phyloP scores from a whole-genome alignment of 1,140 invertebrate genomes.

The Drosophila funebris region DNA sequence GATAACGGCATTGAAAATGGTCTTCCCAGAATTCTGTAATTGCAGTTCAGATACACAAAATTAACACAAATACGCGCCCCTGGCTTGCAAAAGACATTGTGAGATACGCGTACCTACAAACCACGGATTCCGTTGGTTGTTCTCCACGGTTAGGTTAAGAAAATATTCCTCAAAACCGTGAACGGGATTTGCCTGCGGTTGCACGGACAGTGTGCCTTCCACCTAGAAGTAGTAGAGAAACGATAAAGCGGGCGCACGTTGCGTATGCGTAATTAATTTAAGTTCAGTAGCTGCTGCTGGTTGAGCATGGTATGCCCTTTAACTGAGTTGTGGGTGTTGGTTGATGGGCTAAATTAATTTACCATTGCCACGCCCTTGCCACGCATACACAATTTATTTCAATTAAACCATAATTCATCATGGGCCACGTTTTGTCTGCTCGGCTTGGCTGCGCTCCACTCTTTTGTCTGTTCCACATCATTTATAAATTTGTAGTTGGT shows the following conservation, averaged over 20 bases:
- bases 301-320: not conserved
- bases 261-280: conserved; percentile 61
- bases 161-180: conserved; percentile 95
- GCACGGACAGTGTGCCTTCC: conserved; percentile 95
- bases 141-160: conserved; percentile 92
- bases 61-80: conserved; percentile 2
- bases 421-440: conserved; percentile 27
- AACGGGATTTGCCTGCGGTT: conserved; percentile 94
- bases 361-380: conserved; percentile 21
- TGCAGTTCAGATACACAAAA: not conserved
- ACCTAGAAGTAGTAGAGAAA: conserved; percentile 82
- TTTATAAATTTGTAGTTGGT: conserved; percentile 66
- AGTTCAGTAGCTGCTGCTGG: conserved; percentile 17
- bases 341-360: conserved; percentile 60
- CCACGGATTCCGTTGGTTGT: conserved; percentile 96
- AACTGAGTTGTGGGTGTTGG: not conserved
- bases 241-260: conserved; percentile 22
- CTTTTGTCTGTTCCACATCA: conserved; percentile 41
- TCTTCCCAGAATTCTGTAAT: conserved; percentile 95
- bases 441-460: not conserved
- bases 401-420: conserved; percentile 79
- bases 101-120: conserved; percentile 90
- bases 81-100: not conserved
- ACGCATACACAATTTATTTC: conserved; percentile 72
- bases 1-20: conserved; percentile 93